Conservation (phyloP, 2,113 vertebrate genomes). For the Spea multiplicata region DNA sequence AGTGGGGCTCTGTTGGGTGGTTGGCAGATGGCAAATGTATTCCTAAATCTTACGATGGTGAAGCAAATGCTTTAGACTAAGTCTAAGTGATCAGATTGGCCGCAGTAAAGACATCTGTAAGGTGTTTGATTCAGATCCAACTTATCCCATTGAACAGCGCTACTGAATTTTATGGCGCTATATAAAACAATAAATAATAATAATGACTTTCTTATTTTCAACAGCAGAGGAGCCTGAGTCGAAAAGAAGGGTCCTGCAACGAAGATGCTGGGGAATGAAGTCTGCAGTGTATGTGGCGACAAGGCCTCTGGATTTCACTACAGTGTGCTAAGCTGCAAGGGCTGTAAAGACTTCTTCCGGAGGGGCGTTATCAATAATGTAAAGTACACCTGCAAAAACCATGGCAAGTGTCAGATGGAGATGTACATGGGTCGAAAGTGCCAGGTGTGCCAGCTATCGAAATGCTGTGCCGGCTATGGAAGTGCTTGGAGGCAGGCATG, state of each 20-base stretch:
- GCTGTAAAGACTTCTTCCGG: slow-evolving; percentile 70
- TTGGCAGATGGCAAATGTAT: no score
- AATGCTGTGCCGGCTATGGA: slow-evolving; percentile 52
- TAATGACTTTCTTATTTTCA: neutral
- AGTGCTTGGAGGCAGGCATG: slow-evolving; percentile 68
- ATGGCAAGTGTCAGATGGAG: slow-evolving; percentile 66
- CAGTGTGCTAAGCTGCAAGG: slow-evolving; percentile 69
- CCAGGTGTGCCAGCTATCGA: slow-evolving; percentile 66
- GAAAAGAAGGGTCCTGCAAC: slow-evolving; percentile 67
- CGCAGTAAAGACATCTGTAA: no score
- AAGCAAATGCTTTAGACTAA: no score
- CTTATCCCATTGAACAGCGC: no score
- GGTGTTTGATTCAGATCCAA: no score
- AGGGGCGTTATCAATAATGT: slow-evolving; percentile 63
- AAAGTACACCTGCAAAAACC: slow-evolving; percentile 62
- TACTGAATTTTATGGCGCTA: no score
- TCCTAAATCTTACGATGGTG: no score
- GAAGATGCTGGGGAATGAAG: slow-evolving; percentile 67
- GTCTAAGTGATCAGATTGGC: no score
- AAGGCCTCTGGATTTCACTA: slow-evolving; percentile 70
- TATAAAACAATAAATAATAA: no score
- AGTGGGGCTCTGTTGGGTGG: no score
- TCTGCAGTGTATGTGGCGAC: slow-evolving; percentile 67
- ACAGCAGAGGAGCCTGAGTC: slow-evolving; percentile 56
- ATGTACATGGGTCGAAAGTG: slow-evolving; percentile 70